phyloP scores from a whole-genome alignment of 1,140 invertebrate genomes.

The Drosophila leontia region DNA sequence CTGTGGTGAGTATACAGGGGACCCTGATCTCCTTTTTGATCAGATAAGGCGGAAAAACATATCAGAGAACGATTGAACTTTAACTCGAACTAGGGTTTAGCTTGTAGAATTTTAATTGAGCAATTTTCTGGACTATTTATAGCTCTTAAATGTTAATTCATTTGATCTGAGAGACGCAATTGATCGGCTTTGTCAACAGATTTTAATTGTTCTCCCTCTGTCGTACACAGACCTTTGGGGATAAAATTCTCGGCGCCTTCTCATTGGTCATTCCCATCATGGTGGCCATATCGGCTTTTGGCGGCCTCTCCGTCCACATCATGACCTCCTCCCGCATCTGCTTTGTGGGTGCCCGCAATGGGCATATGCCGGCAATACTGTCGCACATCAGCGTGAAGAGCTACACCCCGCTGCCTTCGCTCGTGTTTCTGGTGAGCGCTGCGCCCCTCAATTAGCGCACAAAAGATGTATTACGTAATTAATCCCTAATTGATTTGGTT shows the following conservation, averaged over 20 bases:
- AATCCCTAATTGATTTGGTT: slow-evolving; percentile 34
- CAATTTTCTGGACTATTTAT: not conserved
- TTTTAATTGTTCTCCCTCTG: slow-evolving; percentile 19
- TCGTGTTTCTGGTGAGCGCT: slow-evolving; percentile 92
- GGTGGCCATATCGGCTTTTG: slow-evolving; percentile 94
- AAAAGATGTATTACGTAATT: slow-evolving; percentile 68
- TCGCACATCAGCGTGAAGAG: slow-evolving; percentile 93
- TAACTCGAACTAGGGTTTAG: not conserved
- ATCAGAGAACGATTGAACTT: not conserved
- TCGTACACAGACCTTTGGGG: slow-evolving; percentile 92
- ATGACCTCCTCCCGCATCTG: slow-evolving; percentile 96
- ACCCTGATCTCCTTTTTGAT: slow-evolving; percentile 1
- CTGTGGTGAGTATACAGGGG: slow-evolving; percentile 90
- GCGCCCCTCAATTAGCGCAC: slow-evolving; percentile 45
- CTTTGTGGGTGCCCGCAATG: slow-evolving; percentile 95
- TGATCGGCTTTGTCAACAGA: not conserved
- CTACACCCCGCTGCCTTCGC: slow-evolving; percentile 93
- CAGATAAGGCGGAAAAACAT: not conserved
- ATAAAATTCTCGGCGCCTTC: slow-evolving; percentile 89
- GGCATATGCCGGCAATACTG: slow-evolving; percentile 93
- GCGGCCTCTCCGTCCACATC: slow-evolving; percentile 94
- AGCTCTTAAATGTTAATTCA: slow-evolving; percentile 16
- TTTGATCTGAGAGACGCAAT: slow-evolving; percentile 10
- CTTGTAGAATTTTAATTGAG: not conserved
- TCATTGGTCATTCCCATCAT: slow-evolving; percentile 93